phyloP scores from a whole-genome alignment of 1,140 invertebrate genomes.

The Zaprionus camerounensis region DNA sequence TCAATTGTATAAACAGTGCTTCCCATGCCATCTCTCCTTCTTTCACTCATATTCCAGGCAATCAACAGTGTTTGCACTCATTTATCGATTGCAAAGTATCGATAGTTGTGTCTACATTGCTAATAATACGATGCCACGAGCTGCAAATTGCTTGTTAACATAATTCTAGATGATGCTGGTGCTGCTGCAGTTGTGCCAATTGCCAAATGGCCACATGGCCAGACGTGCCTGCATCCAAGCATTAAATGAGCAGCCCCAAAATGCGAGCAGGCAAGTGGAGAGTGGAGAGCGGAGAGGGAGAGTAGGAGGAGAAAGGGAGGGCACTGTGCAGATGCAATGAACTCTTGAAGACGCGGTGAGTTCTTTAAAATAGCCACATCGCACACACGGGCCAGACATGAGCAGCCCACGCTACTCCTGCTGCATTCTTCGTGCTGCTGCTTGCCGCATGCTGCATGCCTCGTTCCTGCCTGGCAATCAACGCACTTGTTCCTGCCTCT shows the following conservation, averaged over 20 bases:
- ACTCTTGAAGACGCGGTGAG: constrained; percentile 59
- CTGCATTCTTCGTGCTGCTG: constrained; percentile 20
- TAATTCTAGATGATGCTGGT: neutral
- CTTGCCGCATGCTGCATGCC: constrained; percentile 44
- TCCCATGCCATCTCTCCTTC: too few species aligned
- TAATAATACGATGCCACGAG: neutral
- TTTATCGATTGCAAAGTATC: neutral
- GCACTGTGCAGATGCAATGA: constrained; percentile 60
- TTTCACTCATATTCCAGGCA: too few species aligned
- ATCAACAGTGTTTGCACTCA: neutral
- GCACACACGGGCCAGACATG: constrained; percentile 13
- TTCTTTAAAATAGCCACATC: constrained; percentile 50
- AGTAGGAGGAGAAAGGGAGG: neutral
- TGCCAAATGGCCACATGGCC: constrained; percentile 39
- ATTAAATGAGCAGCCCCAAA: constrained; percentile 48
- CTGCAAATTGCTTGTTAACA: constrained; percentile 7
- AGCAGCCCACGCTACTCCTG: constrained; percentile 50
- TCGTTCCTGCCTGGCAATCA: constrained; percentile 64
- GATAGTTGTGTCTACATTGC: neutral
- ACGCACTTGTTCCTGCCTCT: constrained; percentile 75
- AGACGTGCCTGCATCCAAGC: constrained; percentile 43
- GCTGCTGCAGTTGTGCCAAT: constrained; percentile 23
- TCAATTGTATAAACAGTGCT: too few species aligned
- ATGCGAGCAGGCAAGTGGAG: constrained; percentile 8
- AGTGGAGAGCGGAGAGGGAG: neutral